Evolutionary conservation across 1,140 invertebrate genomes (phyloP).

Genomic region (Calephelis nemesis): DNA sequence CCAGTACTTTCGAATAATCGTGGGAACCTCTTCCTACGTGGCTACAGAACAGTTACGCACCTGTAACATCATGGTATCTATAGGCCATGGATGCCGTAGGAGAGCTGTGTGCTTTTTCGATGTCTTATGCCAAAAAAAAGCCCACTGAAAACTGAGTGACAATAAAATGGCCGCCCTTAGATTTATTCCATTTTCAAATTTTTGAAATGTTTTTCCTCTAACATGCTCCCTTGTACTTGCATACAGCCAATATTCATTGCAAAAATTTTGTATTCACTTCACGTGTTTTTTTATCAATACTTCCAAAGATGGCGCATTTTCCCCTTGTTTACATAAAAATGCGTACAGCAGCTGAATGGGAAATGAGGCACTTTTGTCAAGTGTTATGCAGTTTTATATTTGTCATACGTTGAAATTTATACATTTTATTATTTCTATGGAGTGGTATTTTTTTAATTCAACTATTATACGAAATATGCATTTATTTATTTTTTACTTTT

Average conservation of each 20-base stretch:
- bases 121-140: background rate
- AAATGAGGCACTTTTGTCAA: constrained; percentile 9
- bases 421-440: background rate
- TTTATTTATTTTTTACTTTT: too few species aligned
- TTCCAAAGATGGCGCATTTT: constrained; percentile 10
- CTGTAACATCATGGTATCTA: too few species aligned
- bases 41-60: too few species aligned
- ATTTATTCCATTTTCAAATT: background rate
- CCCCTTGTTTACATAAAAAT: constrained; percentile 16
- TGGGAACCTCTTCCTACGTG: too few species aligned
- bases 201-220: constrained; percentile 5
- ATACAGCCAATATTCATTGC: constrained; percentile 8
- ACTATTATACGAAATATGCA: too few species aligned
- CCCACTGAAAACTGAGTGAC: too few species aligned
- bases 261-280: constrained; percentile 6
- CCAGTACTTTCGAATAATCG: too few species aligned
- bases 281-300: constrained; percentile 14
- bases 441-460: too few species aligned
- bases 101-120: too few species aligned
- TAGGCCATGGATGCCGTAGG: too few species aligned
- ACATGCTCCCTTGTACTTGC: constrained; percentile 1
- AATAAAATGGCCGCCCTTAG: too few species aligned
- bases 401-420: background rate
- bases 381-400: background rate
- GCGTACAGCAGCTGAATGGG: background rate